Percentiles rank a stretch among this genome's conserved stretches.
phyloP scores from a whole-genome alignment of 2,113 vertebrate genomes.

The Tiliqua scincoides region DNA sequence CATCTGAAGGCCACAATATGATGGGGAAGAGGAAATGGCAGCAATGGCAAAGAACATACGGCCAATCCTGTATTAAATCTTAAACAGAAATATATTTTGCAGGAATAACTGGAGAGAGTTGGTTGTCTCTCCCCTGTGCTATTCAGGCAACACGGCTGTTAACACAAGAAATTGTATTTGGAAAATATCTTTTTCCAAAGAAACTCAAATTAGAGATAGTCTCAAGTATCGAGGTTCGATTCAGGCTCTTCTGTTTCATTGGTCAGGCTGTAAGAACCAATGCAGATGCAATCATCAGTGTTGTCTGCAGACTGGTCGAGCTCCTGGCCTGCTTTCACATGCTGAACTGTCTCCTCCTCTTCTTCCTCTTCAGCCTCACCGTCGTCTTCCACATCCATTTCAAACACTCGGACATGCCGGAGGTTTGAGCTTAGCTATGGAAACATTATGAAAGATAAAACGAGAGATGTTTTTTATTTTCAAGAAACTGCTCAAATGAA shows the following conservation, averaged over 20 bases:
- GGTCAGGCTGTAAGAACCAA: slow-evolving; percentile 36
- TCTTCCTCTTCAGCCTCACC: slow-evolving; percentile 86
- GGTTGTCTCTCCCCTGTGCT: not conserved
- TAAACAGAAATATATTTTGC: not conserved
- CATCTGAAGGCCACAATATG: not conserved
- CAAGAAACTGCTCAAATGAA: not conserved
- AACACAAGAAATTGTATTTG: not conserved
- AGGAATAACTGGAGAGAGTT: not conserved
- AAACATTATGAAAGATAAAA: slow-evolving; percentile 35
- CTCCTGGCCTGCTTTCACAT: slow-evolving; percentile 67
- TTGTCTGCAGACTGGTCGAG: slow-evolving; percentile 56
- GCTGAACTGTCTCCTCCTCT: slow-evolving; percentile 74
- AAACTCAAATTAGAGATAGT: not conserved
- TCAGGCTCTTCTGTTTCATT: slow-evolving; percentile 67
- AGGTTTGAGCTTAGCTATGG: slow-evolving; percentile 92
- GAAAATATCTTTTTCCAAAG: not conserved
- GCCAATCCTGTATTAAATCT: not conserved
- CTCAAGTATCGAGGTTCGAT: slow-evolving; percentile 65
- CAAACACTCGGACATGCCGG: slow-evolving; percentile 92
- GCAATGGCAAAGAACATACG: not conserved
- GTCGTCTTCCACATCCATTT: slow-evolving; percentile 98
- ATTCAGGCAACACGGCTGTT: not conserved
- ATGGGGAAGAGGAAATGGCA: not conserved
- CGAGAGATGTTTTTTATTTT: not conserved
- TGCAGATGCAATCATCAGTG: slow-evolving; percentile 30